Base-by-base conservation (phyloP, 2,797 vertebrate genomes). In the Sciurus carolinensis region DNA sequence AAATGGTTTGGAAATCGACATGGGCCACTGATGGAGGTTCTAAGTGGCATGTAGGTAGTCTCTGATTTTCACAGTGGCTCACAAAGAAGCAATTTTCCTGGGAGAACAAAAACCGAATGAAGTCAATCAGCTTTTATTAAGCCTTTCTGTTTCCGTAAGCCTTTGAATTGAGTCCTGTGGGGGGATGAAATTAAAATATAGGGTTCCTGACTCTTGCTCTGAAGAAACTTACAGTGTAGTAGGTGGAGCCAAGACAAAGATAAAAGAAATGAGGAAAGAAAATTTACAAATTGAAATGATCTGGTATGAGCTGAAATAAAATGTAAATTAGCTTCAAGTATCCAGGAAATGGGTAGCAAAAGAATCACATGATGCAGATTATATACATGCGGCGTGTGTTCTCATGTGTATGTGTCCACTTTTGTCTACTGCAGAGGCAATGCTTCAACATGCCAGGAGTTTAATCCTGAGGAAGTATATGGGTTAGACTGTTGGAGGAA, bases 1-100 rank as follows among this genome's bases (percentile, higher is more conserved):
- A 94, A 82, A 95, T 66, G 33, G 1, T 33, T 89, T 95, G 2
- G 50, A 96, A 97, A 95, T 77, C 59, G 83, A 97, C 69, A 94
- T 82, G 67, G 44, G 54, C 30, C 64, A 57, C 13, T 52, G 67
- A 90, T 17, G 79, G 57, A 89, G 39, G 5, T 24, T 24, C 84
- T 89, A 39, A 92, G 30, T 42, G 59, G 57, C 13, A 95, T 85
- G 75, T 22, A 77, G 30, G 85, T 28, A 94, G 57, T 82, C 91
- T 47, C 64, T 66, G 39, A 92, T 47, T 85, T 83, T 81, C 85
- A 82, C 14, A 84, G 47, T n/a, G 79, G 33, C 39, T 26, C 30
- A 67, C 64, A 79, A 80, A 95, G n/a, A 69, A 89, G 20, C 62
- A 33, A 75, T 92, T 50, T 87, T 94, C 93, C 76, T 47, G 28